Conservation (phyloP, 2,113 vertebrate species). For the Empidonax traillii region DNA sequence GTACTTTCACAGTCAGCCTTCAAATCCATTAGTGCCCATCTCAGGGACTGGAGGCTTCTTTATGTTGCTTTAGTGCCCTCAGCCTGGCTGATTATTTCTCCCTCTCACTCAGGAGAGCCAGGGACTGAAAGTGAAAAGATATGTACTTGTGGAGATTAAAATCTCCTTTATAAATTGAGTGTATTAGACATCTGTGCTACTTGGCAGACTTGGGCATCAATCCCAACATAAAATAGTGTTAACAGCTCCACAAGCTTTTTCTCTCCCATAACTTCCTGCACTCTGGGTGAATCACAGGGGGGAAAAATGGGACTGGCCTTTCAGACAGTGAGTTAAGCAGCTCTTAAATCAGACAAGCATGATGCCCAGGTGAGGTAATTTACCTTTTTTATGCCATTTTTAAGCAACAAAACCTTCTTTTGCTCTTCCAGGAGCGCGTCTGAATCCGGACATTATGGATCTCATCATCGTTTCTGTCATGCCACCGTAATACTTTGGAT, state of each 20-base stretch:
- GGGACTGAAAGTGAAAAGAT: background rate
- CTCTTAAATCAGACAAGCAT: background rate
- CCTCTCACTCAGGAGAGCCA: background rate
- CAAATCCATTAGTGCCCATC: background rate
- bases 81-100: background rate
- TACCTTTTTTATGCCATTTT: background rate
- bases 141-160: constrained; percentile 26
- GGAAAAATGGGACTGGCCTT: background rate
- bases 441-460: background rate
- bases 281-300: background rate
- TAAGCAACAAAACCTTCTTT: background rate
- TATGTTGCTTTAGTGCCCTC: background rate
- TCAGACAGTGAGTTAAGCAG: background rate
- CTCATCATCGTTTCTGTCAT: background rate
- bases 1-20: background rate
- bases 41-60: background rate
- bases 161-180: constrained; percentile 21
- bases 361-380: background rate
- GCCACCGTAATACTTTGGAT: fast-evolving
- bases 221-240: background rate
- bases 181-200: constrained; percentile 3
- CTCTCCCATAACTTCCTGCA: background rate
- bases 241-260: constrained; percentile 20
- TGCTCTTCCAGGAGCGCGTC: background rate
- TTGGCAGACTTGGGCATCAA: background rate